Evolutionary conservation across 30 jellyfish, hydroid and myxozoan genomes (phyloP), one percentile per base, ranked within the genome.

Genomic region (Phacellophora camtschatica): DNA sequence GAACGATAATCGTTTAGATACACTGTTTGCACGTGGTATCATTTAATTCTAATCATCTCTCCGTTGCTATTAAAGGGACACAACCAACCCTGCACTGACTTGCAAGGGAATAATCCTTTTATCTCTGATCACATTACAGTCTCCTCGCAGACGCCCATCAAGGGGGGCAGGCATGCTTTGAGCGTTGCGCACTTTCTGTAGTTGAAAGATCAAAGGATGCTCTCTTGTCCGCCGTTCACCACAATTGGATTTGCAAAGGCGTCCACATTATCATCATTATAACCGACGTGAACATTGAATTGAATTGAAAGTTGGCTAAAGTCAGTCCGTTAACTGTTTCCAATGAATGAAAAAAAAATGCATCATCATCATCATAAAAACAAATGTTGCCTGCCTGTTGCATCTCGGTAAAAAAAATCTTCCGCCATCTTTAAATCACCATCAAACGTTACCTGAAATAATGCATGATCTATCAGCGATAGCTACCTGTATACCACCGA

Each of bases 21-120:
- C 86, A 84, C 95, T 71, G 88, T 84, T 84, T 71, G 87, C 95
- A 84, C 95, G 95, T 84, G 95, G 95, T 84, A 71, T 74, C 34
- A 32, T 56, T 59, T 63, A 84, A 71, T 68, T 61, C 82, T 84
- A 77, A 84, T 84, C 86, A 69, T 74, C 84, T 41, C 50, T 54
- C 66, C 66, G 68, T 80, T 39, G 71, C 51, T 49, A 37, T 55
- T n/a, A n/a, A n/a, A n/a, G n/a, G n/a, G n/a, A n/a, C n/a, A n/a
- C n/a, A n/a, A 37, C 83, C 34, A 53, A 37, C 73, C 83, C 70
- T 65, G 77, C 51, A 77, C 84, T 45, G 20, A 80, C 81, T 64
- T 48, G 83, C 61, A 57, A n/a, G 50, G 34, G 80, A 36, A 59
- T 80, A 80, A 80, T 80, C 91, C 70, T 58, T 66, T 80, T 80